A percentile compares a stretch with the other conserved stretches of the same genome.
phyloP scores from a whole-genome alignment of 2,888 invertebrate genomes.

The Dryocosmus kuriphilus region DNA sequence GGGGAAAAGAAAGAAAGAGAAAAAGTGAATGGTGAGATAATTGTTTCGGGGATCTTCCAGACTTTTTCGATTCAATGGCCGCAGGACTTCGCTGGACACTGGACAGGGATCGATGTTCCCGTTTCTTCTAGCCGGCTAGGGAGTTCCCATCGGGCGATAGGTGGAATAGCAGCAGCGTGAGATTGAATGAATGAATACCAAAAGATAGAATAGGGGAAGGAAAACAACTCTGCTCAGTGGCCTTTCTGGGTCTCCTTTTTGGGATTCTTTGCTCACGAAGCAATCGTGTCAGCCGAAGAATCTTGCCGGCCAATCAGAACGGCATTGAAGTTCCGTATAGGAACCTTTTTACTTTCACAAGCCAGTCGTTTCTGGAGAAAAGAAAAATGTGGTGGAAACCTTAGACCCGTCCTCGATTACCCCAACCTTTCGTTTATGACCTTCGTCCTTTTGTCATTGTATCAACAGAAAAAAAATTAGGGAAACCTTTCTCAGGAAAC shows the following conservation, averaged over 20 bases:
- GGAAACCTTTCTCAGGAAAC: slow-evolving; percentile 14
- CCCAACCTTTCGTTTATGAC: slow-evolving; percentile 10
- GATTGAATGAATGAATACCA: slow-evolving; percentile 40
- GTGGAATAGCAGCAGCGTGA: slow-evolving; percentile 28
- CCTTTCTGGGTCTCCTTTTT: slow-evolving; percentile 14
- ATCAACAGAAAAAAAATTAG: neutral
- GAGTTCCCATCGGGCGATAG: slow-evolving; percentile 55
- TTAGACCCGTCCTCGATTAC: slow-evolving; percentile 24
- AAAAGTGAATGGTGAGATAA: slow-evolving; percentile 47
- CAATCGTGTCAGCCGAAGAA: slow-evolving; percentile 63
- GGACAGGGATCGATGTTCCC: slow-evolving; percentile 44
- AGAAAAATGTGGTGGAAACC: slow-evolving; percentile 12
- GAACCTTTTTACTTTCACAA: slow-evolving; percentile 22
- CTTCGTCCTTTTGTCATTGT: neutral
- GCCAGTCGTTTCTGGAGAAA: slow-evolving; percentile 12
- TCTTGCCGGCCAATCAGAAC: slow-evolving; percentile 65
- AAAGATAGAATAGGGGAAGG: slow-evolving; percentile 55
- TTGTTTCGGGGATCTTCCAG: slow-evolving; percentile 56
- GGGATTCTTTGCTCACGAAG: slow-evolving; percentile 59
- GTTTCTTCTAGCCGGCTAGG: slow-evolving; percentile 54
- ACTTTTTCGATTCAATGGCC: slow-evolving; percentile 30
- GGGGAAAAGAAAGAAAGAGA: neutral
- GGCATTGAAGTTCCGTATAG: slow-evolving; percentile 56
- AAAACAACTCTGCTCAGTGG: slow-evolving; percentile 22
- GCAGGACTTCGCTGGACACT: neutral